Conservation (phyloP, 2,888 invertebrate genomes). For the Patella depressa region DNA sequence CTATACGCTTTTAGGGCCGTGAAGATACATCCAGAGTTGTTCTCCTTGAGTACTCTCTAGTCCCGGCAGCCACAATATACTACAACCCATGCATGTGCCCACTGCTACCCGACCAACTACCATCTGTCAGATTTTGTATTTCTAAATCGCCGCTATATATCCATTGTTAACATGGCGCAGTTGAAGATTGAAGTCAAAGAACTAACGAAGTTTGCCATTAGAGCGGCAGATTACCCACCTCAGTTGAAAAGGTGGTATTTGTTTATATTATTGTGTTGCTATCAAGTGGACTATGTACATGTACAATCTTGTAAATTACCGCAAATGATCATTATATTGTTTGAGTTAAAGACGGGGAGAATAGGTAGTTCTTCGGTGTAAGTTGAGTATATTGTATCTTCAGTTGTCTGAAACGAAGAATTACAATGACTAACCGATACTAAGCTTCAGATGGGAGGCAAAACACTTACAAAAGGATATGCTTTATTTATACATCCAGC, state of each 20-base stretch:
- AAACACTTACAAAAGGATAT: conserved; percentile 70
- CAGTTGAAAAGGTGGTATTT: too few relatives aligned
- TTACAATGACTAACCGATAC: too few relatives aligned
- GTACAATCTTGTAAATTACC: too few relatives aligned
- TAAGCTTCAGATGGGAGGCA: too few relatives aligned
- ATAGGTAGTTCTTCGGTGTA: too few relatives aligned
- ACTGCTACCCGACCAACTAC: conserved; percentile 68
- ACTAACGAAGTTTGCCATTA: conserved; percentile 75
- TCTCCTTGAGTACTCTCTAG: conserved; percentile 71
- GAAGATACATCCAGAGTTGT: conserved; percentile 75
- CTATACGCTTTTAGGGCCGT: conserved; percentile 53
- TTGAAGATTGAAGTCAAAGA: conserved; percentile 75
- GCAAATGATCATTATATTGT: too few relatives aligned
- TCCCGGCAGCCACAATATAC: conserved; percentile 73
- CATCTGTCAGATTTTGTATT: conserved; percentile 62
- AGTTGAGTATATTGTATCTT: too few relatives aligned
- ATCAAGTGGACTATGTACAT: too few relatives aligned
- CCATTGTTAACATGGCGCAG: conserved; percentile 74
- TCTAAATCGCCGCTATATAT: conserved; percentile 71
- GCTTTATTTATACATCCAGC: conserved; percentile 74
- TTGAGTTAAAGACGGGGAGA: too few relatives aligned
- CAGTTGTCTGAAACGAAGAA: too few relatives aligned
- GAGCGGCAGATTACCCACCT: conserved; percentile 66
- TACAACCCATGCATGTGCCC: conserved; percentile 59
- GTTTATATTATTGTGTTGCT: too few relatives aligned